Conservation (phyloP, 2,888 invertebrate genomes). For the Incurvaria masculella region DNA sequence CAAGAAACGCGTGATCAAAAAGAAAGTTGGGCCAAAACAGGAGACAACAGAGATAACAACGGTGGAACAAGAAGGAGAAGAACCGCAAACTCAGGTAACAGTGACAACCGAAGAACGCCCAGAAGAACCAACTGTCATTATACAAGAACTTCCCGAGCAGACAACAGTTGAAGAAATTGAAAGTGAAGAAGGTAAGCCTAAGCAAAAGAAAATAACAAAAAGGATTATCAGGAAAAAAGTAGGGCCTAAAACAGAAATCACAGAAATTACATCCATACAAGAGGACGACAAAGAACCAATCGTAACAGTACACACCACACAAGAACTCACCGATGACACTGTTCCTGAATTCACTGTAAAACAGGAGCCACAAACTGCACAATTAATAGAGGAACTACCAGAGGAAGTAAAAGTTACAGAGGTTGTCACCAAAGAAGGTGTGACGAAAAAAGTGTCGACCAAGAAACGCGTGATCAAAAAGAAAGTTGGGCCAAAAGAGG, state of each 20-base stretch:
- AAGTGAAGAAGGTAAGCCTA: slow-evolving; percentile 14
- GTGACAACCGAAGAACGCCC: slow-evolving; percentile 21
- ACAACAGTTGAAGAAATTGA: slow-evolving; percentile 21
- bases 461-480: slow-evolving; percentile 18
- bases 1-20: slow-evolving; percentile 28
- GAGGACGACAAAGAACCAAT: slow-evolving; percentile 22
- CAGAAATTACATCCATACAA: slow-evolving; percentile 21
- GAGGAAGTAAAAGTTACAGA: slow-evolving; percentile 16
- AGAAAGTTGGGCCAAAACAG: slow-evolving; percentile 24
- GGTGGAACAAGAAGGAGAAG: slow-evolving; percentile 24
- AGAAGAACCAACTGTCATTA: slow-evolving; percentile 24
- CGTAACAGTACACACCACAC: slow-evolving; percentile 17
- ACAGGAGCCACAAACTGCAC: slow-evolving; percentile 1
- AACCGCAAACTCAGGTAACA: slow-evolving; percentile 7
- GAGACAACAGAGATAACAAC: slow-evolving; percentile 33
- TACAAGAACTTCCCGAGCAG: slow-evolving; percentile 24
- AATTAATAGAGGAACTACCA: slow-evolving; percentile 3
- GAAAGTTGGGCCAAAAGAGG: slow-evolving; percentile 15
- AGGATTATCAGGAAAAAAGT: slow-evolving; percentile 9
- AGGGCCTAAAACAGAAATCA: slow-evolving; percentile 6
- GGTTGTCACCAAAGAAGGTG: slow-evolving; percentile 21
- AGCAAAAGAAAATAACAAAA: slow-evolving; percentile 13
- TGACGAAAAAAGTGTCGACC: slow-evolving; percentile 12
- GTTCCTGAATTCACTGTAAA: not conserved
- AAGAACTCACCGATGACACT: not conserved